Percentiles rank a stretch among this genome's conserved stretches.
These are phyloP conservation scores for Ectropis crepuscularia DNA, from an alignment of 2,888 invertebrate genomes.

Conservation along the genomic window DNA sequence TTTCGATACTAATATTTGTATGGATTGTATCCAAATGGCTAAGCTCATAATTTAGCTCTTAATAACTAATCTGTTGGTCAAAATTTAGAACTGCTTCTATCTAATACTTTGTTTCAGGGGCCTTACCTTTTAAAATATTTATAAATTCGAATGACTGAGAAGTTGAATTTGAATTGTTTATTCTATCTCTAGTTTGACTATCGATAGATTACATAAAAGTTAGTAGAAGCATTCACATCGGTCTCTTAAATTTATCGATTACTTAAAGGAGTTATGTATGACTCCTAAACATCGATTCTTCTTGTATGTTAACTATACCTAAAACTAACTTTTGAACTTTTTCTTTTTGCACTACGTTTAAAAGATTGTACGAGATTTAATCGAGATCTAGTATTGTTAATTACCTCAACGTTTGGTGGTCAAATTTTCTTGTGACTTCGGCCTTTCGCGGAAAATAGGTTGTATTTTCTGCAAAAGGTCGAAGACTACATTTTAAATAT, in stretches of 20 bases:
- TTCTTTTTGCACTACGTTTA: too few relatives aligned
- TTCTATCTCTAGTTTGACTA: constrained; percentile 66
- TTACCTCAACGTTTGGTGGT: too few relatives aligned
- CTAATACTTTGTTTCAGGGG: constrained; percentile 42
- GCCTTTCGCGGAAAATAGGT: too few relatives aligned
- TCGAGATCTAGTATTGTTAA: too few relatives aligned
- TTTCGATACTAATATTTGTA: constrained; percentile 27
- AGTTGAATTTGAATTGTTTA: constrained; percentile 41
- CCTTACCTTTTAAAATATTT: constrained; percentile 39
- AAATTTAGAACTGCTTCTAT: constrained; percentile 25
- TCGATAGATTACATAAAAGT: constrained; percentile 54
- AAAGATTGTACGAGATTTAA: too few relatives aligned
- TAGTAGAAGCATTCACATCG: constrained; percentile 27
- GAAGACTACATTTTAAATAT: too few relatives aligned
- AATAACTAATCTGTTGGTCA: constrained; percentile 16
- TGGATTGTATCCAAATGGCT: constrained; percentile 36
- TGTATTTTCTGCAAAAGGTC: too few relatives aligned
- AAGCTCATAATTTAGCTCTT: constrained; percentile 19
- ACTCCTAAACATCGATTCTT: too few relatives aligned
- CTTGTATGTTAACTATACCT: too few relatives aligned
- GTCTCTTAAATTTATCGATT: not conserved
- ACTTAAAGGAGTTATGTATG: too few relatives aligned
- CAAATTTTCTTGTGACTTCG: too few relatives aligned
- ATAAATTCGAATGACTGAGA: constrained; percentile 49
- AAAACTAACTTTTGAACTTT: too few relatives aligned